Base-by-base conservation (phyloP, 1,140 invertebrate genomes). In the Dinoponera quadriceps region DNA sequence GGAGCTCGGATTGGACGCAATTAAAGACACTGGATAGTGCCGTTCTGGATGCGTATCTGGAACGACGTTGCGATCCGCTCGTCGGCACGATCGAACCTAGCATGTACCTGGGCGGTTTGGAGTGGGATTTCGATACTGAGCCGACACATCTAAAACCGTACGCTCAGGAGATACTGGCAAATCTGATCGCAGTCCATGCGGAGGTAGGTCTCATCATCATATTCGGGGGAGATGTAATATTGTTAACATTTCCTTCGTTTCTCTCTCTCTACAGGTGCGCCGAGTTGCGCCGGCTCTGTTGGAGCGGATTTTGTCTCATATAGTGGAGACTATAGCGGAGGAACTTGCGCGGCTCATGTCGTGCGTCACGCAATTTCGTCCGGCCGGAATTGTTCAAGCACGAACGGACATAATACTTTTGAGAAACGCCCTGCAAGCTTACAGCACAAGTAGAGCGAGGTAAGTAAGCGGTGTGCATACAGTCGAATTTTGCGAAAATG, bases 71-170 rank as follows among this genome's bases (percentile, higher is more conserved):
- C 65, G 98, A 99, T 94, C 98, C 98, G 3, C 94, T 99, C 0
- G 97, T 99, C 27, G 98, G 98, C 22, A 98, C 97, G 18, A 98
- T 99, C 84, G 98, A 99, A 94, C 97, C 98, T 2, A 98, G 97
- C 57, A 99, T 99, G 98, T 99, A 99, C 93, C 94, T 98, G 85
- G 98, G 98, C 0, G 95, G 96, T 57, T 98, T 99, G 91, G 97
- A 97, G 88, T 98, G 98, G 97, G 96, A 97, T 83, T 96, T 96
- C 3, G 96, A 97, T 86, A 95, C 96, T 78, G 95, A 96, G 78
- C 96, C 96, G 0, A 95, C 95, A 25, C 97, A 98, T 91, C 96
- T 99, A 1, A 94, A 97, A 60, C 97, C 97, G 0, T 99, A 99
- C 88, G 96, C 98, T 0, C 98, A 99, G 93, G 98, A 99, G 94